Evolutionary conservation across 2,113 vertebrate species (phyloP), one percentile per base, ranked within the genome.

Genomic region (Melospiza melodia): DNA sequence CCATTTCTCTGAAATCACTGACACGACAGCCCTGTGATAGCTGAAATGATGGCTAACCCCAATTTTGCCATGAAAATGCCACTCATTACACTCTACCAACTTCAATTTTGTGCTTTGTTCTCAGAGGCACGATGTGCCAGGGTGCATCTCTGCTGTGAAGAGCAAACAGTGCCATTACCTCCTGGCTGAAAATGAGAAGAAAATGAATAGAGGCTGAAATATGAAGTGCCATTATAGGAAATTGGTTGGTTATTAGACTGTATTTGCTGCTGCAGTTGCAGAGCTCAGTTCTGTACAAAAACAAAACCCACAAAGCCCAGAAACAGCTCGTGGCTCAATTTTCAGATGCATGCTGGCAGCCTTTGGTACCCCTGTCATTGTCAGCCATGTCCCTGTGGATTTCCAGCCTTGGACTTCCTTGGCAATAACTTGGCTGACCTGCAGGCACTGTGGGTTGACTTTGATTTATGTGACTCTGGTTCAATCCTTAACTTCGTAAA

Each of bases 151-250:
- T 81, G 73, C 51, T 89, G 49, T 30, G 73, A 93, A 82, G 61
- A 93, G 83, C 81, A 79, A 87, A 62, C 35, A 86, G 49, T 88
- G 68, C 52, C 83, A 81, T 92, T 90, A 89, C 65, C 77, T 90
- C 41, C 73, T 72, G 58, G 65, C 49, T 93, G 84, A 74, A 48
- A 83, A 90, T 49, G 66, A 89, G 77, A 75, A 80, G 57, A 90
- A 92, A 96, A 90, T 4, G 6, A 95, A 95, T 19, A 55, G 75
- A 88, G 52, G 51, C 37, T 76, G 88, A 86, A 75, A 92, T 89
- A 90, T 67, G 73, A 96, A 94, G 76, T 72, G 52, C 35, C 65
- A 74, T 93, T 94, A 84, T 57, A 61, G 65, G 61, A 94, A 95
- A 83, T 81, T 44, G 63, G 75, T 80, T 93, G 67, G 55, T 94